A percentile compares a stretch with the other conserved stretches of the same genome.
Conservation (phyloP, 2,888 invertebrate genomes). For the Agrochola circellaris region DNA sequence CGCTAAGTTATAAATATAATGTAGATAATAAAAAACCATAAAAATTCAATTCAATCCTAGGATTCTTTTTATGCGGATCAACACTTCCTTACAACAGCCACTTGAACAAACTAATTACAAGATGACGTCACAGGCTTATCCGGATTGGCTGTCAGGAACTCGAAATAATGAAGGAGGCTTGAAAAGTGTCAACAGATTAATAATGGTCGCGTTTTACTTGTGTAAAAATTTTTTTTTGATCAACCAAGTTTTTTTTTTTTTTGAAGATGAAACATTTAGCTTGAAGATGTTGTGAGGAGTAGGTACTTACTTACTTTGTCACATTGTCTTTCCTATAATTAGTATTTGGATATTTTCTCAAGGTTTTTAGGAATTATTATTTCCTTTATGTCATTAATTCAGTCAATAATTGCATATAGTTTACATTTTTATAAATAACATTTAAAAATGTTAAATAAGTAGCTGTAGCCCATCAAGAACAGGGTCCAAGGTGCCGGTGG, state of each 20-base stretch:
- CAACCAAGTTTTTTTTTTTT: no score
- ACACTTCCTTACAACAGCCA: neutral
- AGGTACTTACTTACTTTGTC: neutral
- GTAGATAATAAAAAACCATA: no score
- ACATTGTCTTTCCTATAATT: neutral
- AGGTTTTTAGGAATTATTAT: no score
- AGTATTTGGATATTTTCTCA: no score
- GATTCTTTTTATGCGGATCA: neutral
- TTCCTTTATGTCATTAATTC: no score
- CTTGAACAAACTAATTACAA: constrained; percentile 45
- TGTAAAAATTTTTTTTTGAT: no score
- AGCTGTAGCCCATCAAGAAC: no score
- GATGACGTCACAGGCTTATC: constrained; percentile 30
- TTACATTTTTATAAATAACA: no score
- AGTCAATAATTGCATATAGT: no score
- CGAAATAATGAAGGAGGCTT: constrained; percentile 46
- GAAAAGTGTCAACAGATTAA: constrained; percentile 26
- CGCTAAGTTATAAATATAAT: no score
- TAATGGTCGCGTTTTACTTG: constrained; percentile 22
- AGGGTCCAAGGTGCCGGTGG: no score
- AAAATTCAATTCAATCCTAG: neutral
- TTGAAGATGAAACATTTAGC: neutral
- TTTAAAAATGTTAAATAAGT: no score
- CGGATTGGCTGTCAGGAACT: constrained; percentile 39
- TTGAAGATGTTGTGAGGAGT: neutral